Conservation (phyloP, 2,797 vertebrate genomes). For the Cynopterus sphinx region DNA sequence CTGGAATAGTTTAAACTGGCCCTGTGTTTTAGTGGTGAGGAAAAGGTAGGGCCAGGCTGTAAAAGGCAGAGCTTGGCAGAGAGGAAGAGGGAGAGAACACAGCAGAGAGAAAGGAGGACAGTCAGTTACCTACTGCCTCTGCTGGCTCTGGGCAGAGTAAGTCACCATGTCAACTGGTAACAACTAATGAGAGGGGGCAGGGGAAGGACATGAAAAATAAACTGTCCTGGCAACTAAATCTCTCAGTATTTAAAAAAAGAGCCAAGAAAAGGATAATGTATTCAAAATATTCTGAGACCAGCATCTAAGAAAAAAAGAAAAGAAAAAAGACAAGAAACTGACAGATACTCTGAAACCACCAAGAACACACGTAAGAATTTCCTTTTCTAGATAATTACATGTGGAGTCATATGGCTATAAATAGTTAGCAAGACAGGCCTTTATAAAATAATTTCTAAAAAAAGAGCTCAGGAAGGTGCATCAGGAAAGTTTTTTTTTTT, state of each 20-base stretch:
- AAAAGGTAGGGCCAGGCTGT: not conserved
- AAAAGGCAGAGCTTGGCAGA: not conserved
- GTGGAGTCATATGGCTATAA: rapidly evolving
- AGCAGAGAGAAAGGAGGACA: not conserved
- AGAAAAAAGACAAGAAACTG: not conserved
- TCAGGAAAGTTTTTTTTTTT: not conserved
- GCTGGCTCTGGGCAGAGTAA: not conserved
- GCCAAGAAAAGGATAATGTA: not conserved
- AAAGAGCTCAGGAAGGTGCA: not conserved
- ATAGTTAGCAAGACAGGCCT: not conserved
- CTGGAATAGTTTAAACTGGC: not conserved
- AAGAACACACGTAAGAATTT: not conserved
- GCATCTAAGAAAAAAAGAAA: not conserved
- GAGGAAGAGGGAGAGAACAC: not conserved
- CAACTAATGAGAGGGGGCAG: rapidly evolving
- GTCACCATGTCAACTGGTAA: not conserved
- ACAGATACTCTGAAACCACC: not conserved
- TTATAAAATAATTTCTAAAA: not conserved
- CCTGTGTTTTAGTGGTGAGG: not conserved
- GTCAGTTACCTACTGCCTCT: rapidly evolving
- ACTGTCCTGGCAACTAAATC: not conserved
- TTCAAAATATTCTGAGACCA: not conserved
- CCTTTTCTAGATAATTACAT: not conserved
- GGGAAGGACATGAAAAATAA: not conserved
- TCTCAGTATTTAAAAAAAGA: not conserved